phyloP scores from a whole-genome alignment of 2,113 vertebrate species.

The Microcebus ravelobensis region DNA sequence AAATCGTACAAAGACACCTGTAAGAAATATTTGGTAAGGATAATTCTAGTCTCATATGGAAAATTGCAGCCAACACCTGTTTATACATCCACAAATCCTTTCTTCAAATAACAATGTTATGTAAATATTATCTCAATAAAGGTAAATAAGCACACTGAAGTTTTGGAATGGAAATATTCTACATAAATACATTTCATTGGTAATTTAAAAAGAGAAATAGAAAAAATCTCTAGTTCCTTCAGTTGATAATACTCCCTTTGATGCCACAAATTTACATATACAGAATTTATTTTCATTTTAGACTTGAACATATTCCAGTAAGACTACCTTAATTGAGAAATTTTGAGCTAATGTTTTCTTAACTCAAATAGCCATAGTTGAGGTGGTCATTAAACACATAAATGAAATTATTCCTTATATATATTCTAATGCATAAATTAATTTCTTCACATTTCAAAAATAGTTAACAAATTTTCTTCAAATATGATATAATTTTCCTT shows the following conservation, averaged over 20 bases:
- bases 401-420: neutral
- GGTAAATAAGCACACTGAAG: neutral
- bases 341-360: neutral
- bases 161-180: neutral
- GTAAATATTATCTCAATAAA: neutral
- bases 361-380: neutral
- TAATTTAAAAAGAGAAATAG: neutral
- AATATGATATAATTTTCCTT: slow-evolving; percentile 5
- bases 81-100: neutral
- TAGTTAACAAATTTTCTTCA: slow-evolving; percentile 20
- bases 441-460: slow-evolving; percentile 4
- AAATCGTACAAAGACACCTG: neutral
- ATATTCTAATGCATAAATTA: neutral
- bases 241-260: neutral
- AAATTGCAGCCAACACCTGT: neutral
- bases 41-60: neutral
- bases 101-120: neutral
- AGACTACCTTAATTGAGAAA: neutral
- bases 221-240: neutral
- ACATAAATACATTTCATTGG: neutral
- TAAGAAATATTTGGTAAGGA: neutral
- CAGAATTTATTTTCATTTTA: neutral
- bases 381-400: neutral
- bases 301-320: neutral
- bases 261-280: neutral